phyloP scores from a whole-genome alignment of 1,140 invertebrate species.

The Hyles euphorbiae region DNA sequence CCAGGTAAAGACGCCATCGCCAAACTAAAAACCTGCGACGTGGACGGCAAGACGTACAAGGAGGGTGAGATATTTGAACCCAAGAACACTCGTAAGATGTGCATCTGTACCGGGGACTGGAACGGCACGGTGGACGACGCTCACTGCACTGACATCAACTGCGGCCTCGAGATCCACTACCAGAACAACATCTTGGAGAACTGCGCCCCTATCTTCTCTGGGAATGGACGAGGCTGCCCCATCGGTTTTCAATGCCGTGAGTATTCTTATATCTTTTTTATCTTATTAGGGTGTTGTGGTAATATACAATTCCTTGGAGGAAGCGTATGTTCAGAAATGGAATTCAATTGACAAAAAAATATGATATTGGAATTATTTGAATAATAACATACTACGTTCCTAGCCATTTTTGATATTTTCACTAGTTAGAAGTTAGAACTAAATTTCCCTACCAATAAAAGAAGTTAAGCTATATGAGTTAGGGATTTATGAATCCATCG shows the following conservation, averaged over 20 bases:
- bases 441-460: too few relatives aligned
- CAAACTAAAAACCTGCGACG: slow-evolving; percentile 60
- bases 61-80: slow-evolving; percentile 73
- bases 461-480: too few relatives aligned
- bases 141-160: slow-evolving; percentile 71
- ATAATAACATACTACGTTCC: too few relatives aligned
- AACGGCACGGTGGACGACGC: slow-evolving; percentile 50
- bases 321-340: too few relatives aligned
- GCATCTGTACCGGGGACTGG: slow-evolving; percentile 67
- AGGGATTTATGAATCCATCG: too few relatives aligned
- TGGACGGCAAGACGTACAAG: slow-evolving; percentile 64
- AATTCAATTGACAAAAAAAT: too few relatives aligned
- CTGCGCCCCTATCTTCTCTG: slow-evolving; percentile 71
- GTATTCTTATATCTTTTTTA: slow-evolving; percentile 23
- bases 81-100: slow-evolving; percentile 62
- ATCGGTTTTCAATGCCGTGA: slow-evolving; percentile 74
- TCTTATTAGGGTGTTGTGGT: neutral
- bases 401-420: too few relatives aligned
- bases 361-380: too few relatives aligned
- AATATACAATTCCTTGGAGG: too few relatives aligned
- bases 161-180: slow-evolving; percentile 70
- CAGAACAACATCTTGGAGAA: slow-evolving; percentile 57
- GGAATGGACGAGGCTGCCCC: slow-evolving; percentile 60
- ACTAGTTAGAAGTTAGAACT: too few relatives aligned
- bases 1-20: slow-evolving; percentile 62